Conservation (phyloP, 1,140 invertebrate species). For the Anagrus nilaparvatae region DNA sequence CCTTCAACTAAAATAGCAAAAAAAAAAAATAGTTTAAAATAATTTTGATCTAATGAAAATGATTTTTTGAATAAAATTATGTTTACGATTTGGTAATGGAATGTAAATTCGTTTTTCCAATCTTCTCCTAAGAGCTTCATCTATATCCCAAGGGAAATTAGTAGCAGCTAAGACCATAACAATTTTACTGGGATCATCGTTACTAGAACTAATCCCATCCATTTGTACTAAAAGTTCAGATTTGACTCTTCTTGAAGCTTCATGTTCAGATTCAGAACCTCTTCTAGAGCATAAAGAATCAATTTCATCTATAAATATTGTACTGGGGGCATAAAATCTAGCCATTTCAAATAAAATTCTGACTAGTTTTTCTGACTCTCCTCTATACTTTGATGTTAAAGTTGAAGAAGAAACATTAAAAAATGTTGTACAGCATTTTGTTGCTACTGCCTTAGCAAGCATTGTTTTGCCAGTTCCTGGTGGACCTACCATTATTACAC, state of each 20-base stretch:
- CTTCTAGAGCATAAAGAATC: slow-evolving; percentile 94
- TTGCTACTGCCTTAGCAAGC: slow-evolving; percentile 98
- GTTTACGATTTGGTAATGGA: slow-evolving; percentile 82
- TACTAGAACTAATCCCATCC: slow-evolving; percentile 88
- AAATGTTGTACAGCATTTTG: slow-evolving; percentile 98
- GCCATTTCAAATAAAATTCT: slow-evolving; percentile 98
- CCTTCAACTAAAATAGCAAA: slow-evolving; percentile 54
- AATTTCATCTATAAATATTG: slow-evolving; percentile 99
- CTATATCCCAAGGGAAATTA: slow-evolving; percentile 99
- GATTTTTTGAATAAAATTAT: slow-evolving; percentile 5
- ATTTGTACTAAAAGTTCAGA: slow-evolving; percentile 98
- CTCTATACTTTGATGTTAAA: slow-evolving; percentile 94
- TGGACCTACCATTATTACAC: slow-evolving; percentile 94
- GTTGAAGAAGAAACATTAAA: slow-evolving; percentile 98
- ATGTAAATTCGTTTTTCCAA: slow-evolving; percentile 99
- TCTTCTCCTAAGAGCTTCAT: slow-evolving; percentile 89
- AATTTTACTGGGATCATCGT: slow-evolving; percentile 60
- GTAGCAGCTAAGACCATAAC: slow-evolving; percentile 99
- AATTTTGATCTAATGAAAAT: no score
- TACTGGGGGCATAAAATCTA: slow-evolving; percentile 96
- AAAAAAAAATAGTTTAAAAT: slow-evolving; percentile 5
- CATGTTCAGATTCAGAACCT: slow-evolving; percentile 95
- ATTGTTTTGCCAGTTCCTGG: slow-evolving; percentile 99
- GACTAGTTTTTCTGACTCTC: slow-evolving; percentile 98
- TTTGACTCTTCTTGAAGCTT: slow-evolving; percentile 94